Base-by-base conservation (phyloP, 2,797 vertebrate genomes). In the Loriculus beryllinus region DNA sequence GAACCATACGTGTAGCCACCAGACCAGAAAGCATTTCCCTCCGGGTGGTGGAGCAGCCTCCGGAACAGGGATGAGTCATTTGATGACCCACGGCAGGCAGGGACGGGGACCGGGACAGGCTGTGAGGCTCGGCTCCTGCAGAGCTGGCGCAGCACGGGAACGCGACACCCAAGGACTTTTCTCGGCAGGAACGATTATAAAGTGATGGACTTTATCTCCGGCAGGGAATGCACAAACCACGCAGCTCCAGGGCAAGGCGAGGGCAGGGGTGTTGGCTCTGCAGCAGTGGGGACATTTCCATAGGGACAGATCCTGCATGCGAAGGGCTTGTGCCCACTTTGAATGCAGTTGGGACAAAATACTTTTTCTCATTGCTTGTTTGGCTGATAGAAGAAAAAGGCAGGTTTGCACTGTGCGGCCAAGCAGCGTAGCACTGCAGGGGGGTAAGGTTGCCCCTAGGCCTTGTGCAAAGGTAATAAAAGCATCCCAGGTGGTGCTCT, bases 361-460 rank as follows among this genome's bases (percentile, higher is more conserved):
- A 4, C 3, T 1, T 9, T 65, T 54, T 29, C 23, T 72, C 3
- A 2, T 68, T 0, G 0, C 6, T 62, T 57, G 3, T 42, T 14
- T 16, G 17, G 3, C 6, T 21, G 12, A 8, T 4, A 14, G 35
- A 77, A 69, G 29, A 48, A 62, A 72, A 91, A 26, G 6, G 29
- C 29, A 21, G 31, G 10, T 71, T 81, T 68, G 20, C 9, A 28
- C 43, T 0, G 1, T 0, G 0, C 12, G 31, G 18, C 42, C 2
- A 7, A 78, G n/a, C 52, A 76, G 31, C 0, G 2, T 42, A 49
- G 15, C 33, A 1, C 45, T 63, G n/a, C 45, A 7, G 33, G 8
- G 8, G 21, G 7, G 12, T 18, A 17, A 78, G 2, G 31, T 3
- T 33, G 43, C 6, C 40, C 35, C 42, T 22, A 43, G 10, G 13